These are phyloP conservation scores for Campodea augens DNA, from an alignment of 1,140 invertebrate species.

Conservation along the genomic window DNA sequence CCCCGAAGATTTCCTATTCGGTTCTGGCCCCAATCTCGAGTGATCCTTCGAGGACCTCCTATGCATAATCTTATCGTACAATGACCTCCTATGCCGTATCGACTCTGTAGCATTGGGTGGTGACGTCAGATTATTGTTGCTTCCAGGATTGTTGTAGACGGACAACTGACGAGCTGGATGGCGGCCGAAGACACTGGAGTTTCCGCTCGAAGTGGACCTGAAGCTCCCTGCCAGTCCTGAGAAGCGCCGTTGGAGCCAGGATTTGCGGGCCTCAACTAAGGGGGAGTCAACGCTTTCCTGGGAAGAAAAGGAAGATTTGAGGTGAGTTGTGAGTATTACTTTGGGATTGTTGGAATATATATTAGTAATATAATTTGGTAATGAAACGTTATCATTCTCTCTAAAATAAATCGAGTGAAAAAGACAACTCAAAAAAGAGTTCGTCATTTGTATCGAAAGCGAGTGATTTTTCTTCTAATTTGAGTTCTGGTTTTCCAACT, in stretches of 20 bases:
- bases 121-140: constrained; percentile 17
- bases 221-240: constrained; percentile 63
- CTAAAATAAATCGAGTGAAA: too few relatives aligned
- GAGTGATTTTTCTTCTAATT: too few relatives aligned
- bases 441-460: too few relatives aligned
- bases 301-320: constrained; percentile 10
- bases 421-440: too few relatives aligned
- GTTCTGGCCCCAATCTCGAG: too few relatives aligned
- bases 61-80: constrained; percentile 58
- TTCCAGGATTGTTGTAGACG: constrained; percentile 16
- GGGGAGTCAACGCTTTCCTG: constrained; percentile 75
- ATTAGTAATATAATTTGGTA: too few relatives aligned
- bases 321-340: neutral
- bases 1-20: too few relatives aligned
- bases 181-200: constrained; percentile 47
- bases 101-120: constrained; percentile 18
- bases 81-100: constrained; percentile 41
- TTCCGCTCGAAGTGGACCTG: constrained; percentile 58
- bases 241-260: constrained; percentile 65
- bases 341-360: neutral
- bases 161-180: neutral
- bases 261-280: constrained; percentile 59
- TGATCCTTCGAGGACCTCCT: constrained; percentile 37
- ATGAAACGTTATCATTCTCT: too few relatives aligned
- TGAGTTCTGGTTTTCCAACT: too few relatives aligned